A percentile compares a stretch with the other conserved stretches of the same genome.
Conservation (phyloP, 2,888 invertebrate genomes). For the Conomelus anceps region DNA sequence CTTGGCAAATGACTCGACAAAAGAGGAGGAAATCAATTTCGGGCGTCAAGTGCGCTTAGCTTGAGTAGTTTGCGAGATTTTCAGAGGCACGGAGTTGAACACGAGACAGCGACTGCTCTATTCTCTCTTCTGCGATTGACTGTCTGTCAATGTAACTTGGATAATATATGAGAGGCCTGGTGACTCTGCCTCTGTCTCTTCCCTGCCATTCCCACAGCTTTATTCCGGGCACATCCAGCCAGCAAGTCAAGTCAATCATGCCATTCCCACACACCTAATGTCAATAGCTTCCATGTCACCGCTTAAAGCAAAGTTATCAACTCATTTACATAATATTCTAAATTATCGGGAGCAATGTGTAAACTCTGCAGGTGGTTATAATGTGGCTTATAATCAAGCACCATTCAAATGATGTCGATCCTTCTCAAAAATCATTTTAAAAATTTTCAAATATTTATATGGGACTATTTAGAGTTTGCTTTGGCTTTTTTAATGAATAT, state of each 20-base stretch:
- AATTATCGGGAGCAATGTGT: neutral
- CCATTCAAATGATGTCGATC: too few relatives aligned
- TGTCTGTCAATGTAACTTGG: neutral
- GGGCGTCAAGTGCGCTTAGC: neutral
- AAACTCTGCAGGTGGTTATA: neutral
- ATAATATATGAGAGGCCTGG: neutral
- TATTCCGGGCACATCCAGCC: neutral
- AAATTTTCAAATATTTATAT: too few relatives aligned
- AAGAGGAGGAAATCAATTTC: neutral
- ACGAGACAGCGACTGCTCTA: neutral
- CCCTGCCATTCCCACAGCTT: neutral
- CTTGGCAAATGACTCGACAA: neutral
- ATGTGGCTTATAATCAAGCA: neutral
- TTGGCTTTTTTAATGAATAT: too few relatives aligned
- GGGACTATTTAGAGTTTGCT: too few relatives aligned
- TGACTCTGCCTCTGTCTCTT: too few relatives aligned
- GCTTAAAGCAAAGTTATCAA: neutral
- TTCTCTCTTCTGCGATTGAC: neutral
- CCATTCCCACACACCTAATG: neutral
- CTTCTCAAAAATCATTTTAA: too few relatives aligned
- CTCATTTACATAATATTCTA: neutral
- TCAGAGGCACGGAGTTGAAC: too few relatives aligned
- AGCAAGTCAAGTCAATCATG: neutral
- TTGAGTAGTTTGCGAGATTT: neutral
- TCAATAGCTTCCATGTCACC: neutral